Evolutionary conservation across 2,797 vertebrate genomes (phyloP), one percentile per base, ranked within the genome.

Genomic region (Epinephelus malabaricus): DNA sequence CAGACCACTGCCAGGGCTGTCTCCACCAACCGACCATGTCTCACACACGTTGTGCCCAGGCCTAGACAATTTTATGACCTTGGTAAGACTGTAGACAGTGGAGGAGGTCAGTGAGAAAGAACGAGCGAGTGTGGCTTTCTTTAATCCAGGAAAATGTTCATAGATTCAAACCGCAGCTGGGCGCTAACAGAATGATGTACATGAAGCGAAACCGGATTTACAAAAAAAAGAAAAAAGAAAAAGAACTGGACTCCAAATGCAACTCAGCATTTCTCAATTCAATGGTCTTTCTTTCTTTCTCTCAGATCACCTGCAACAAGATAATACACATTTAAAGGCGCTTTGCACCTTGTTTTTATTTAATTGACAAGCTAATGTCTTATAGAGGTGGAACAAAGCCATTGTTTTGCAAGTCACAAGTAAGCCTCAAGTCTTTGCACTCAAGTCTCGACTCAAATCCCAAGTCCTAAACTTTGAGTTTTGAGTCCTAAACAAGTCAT

Each of bases 81-180:
- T 60, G 85, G 84, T 83, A 43, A 90, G 86, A 78, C 82, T 77
- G 79, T 21, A 86, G 86, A 87, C 76, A 62, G 75, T 66, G 73
- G 71, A 77, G 82, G 73, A 89, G 85, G 78, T 82, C 78, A 85
- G 67, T 34, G 12, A 60, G 73, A 73, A 62, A 80, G 63, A 78
- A 43, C 38, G 27, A 75, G 65, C 10, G 6, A 12, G 51, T 62
- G 78, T 61, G 72, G 62, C 54, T 91, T 88, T 62, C 5, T 82
- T 76, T 83, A 77, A 80, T 84, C 47, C 67, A 9, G 66, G 62
- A 78, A 81, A 86, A 73, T 79, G 74, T 84, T 72, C 55, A 55
- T 55, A 64, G 50, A 69, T 59, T 78, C 47, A 70, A 78, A 79
- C 80, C 64, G 5, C 84, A 76, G 78, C 65, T 65, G 54, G 72